Base-by-base conservation (phyloP, 2,113 vertebrate genomes). In the Bubalus kerabau region DNA sequence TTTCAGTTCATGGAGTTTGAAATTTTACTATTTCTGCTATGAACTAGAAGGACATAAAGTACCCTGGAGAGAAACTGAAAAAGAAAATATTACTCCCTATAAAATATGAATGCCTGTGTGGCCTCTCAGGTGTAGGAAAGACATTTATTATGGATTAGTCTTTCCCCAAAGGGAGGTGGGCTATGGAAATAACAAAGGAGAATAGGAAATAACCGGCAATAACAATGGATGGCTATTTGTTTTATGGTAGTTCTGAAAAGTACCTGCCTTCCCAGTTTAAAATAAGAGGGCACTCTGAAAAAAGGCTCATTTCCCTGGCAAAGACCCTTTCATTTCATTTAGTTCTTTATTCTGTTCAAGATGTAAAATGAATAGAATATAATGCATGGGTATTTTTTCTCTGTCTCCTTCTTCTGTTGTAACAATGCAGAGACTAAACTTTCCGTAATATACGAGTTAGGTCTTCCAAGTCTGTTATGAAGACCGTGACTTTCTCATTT, bases 11-110 rank as follows among this genome's bases (percentile, higher is more conserved):
- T 46, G 56, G 32, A 80, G 90, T 81, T 96, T 92, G 64, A 36
- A 87, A 76, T 89, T 92, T 95, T 97, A 91, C 14, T 91, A 52
- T 91, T 97, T 95, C 89, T 95, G 56, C 71, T 91, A 7, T 94
- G 30, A 17, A 90, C 26, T 95, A 94, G 50, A 90, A 97, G 43
- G 87, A 97, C 95, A 97, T 96, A 96, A 97, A 95, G 52, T 57
- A 95, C 95, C 40, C 86, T 90, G 24, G 94, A 87, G 93, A 90
- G 67, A 97, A 87, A 62, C 48, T 85, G 59, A 50, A 87, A 97
- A 97, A 97, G 94, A 97, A 97, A 97, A 97, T 97, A 96, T 96
- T 96, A 94, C 87, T 95, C 52, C 62, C 85, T 95, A 15, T 97
- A 95, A 98, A 97, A 97, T 96, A 74, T 80, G 95, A 97, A 95